Evolutionary conservation across 2,888 invertebrate species (phyloP).

Genomic region (Lasioglossum oenotherae): DNA sequence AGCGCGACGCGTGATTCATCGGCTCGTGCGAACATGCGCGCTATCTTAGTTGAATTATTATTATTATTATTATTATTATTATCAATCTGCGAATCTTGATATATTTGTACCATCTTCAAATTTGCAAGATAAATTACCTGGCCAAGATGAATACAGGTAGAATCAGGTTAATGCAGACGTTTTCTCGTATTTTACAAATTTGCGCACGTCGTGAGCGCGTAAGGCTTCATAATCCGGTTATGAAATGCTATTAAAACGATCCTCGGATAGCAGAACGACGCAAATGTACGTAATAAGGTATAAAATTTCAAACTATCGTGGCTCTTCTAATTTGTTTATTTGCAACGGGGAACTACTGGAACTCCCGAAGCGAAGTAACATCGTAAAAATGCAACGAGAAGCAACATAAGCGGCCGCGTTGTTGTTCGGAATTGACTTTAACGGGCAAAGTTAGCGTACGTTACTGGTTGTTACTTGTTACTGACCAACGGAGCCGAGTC

Average conservation of each 20-base stretch:
- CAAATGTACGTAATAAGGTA: neutral
- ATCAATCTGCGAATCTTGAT: neutral
- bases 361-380: slow-evolving; percentile 18
- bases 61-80: neutral
- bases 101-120: too few species aligned
- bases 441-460: slow-evolving; percentile 54
- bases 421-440: slow-evolving; percentile 47
- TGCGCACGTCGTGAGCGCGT: neutral
- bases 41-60: neutral
- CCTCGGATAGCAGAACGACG: too few species aligned
- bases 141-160: neutral
- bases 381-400: neutral
- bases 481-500: slow-evolving; percentile 62
- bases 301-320: slow-evolving; percentile 21
- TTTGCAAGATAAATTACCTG: neutral
- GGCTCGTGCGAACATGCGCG: neutral
- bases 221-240: neutral
- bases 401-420: slow-evolving; percentile 15
- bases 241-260: neutral
- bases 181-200: neutral
- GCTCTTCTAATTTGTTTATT: neutral
- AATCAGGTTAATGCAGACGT: neutral
- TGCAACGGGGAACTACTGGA: neutral
- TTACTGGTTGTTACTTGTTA: slow-evolving; percentile 61
- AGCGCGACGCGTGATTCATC: neutral